Percentiles rank a stretch among this genome's conserved stretches.
These are phyloP conservation scores for Caranx melampygus DNA, from an alignment of 2,113 vertebrate species.

Conservation along the genomic window DNA sequence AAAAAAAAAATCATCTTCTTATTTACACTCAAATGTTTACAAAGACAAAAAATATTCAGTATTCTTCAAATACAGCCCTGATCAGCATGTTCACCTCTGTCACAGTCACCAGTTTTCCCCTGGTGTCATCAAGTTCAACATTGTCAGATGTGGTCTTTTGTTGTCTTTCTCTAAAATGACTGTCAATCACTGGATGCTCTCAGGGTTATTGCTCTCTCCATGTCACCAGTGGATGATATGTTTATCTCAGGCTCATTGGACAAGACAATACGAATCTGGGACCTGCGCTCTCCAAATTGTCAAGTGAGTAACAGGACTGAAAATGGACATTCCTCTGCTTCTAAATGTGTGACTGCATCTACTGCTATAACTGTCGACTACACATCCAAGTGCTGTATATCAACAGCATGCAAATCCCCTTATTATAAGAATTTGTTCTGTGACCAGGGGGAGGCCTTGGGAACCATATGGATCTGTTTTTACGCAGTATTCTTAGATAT, in stretches of 20 bases:
- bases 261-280: constrained; percentile 97
- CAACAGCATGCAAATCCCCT: background rate
- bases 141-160: background rate
- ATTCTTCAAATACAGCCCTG: background rate
- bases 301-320: constrained; percentile 82
- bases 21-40: background rate
- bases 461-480: background rate
- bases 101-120: no score
- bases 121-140: background rate
- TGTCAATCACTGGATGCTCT: background rate
- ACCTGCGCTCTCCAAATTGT: constrained; percentile 95
- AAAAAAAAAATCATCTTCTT: background rate
- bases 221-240: constrained; percentile 97
- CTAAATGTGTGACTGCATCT: constrained; percentile 29
- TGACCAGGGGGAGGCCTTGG: constrained; percentile 43
- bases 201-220: constrained; percentile 96
- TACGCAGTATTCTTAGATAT: background rate
- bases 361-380: constrained; percentile 1
- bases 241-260: constrained; percentile 98
- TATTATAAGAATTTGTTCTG: background rate
- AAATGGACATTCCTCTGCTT: constrained; percentile 19
- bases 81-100: background rate
- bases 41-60: background rate
- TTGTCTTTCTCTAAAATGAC: background rate
- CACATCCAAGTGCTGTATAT: background rate